Percentiles rank a stretch among this genome's conserved stretches.
Conservation (phyloP, 2,797 vertebrate genomes). For the Sus cebifrons region DNA sequence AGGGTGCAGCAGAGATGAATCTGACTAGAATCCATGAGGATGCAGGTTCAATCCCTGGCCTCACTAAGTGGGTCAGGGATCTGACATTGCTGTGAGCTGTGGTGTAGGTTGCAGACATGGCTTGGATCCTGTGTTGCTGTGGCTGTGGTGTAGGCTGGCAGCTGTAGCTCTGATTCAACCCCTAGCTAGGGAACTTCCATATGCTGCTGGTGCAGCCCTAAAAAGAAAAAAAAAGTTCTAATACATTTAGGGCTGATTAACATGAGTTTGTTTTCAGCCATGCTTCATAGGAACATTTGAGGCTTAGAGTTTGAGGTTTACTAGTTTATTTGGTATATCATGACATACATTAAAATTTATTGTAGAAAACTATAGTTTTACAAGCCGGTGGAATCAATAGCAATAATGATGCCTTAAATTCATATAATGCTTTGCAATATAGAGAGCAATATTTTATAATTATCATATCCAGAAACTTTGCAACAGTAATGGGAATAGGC, state of each 20-base stretch:
- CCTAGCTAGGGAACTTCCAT: too few relatives aligned
- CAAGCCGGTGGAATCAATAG: not conserved
- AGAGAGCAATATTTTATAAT: not conserved
- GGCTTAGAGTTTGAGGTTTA: constrained; percentile 24
- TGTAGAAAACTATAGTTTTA: not conserved
- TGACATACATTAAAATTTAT: constrained; percentile 32
- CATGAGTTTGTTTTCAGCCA: constrained; percentile 30
- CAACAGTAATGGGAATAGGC: not conserved
- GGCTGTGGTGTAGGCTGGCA: too few relatives aligned
- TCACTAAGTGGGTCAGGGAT: too few relatives aligned
- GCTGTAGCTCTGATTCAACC: too few relatives aligned
- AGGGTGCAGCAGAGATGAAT: too few relatives aligned
- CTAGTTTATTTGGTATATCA: not conserved
- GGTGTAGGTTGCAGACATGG: too few relatives aligned
- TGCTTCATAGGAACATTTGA: constrained; percentile 4
- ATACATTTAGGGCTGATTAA: not conserved
- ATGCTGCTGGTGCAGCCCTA: too few relatives aligned
- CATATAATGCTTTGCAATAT: not conserved
- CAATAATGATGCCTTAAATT: constrained; percentile 25
- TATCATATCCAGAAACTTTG: not conserved
- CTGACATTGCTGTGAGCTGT: too few relatives aligned
- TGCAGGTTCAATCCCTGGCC: too few relatives aligned
- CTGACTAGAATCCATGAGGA: too few relatives aligned
- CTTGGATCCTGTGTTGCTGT: too few relatives aligned
- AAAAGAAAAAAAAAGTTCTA: not conserved